Percentiles rank a stretch among this genome's conserved stretches.
Evolutionary conservation across 2,888 invertebrate species (phyloP).

Genomic region (Ditula angustiorana): DNA sequence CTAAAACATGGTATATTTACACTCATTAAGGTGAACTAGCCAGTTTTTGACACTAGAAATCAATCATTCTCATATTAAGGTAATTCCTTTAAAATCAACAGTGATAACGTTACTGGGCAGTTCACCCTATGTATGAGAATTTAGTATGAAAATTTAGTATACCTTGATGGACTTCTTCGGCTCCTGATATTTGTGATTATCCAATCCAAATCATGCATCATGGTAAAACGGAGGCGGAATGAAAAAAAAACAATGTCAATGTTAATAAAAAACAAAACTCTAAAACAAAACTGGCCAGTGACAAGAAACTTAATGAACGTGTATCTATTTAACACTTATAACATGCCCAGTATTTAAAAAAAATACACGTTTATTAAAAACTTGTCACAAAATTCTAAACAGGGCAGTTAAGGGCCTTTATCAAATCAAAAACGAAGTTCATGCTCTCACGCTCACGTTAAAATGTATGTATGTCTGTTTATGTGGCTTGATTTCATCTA

Average conservation of each 20-base stretch:
- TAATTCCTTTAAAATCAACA: no score
- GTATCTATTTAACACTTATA: no score
- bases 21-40: not conserved
- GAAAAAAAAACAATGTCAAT: slow-evolving; percentile 51
- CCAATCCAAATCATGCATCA: slow-evolving; percentile 57
- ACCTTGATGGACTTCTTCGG: slow-evolving; percentile 82
- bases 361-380: not conserved
- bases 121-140: slow-evolving; percentile 18
- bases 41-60: no score
- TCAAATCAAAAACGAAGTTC: not conserved
- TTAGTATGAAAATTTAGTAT: slow-evolving; percentile 48
- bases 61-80: no score
- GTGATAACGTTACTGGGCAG: no score
- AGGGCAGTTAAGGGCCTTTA: not conserved
- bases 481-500: no score
- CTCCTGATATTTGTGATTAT: slow-evolving; percentile 62
- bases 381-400: not conserved
- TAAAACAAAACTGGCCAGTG: slow-evolving; percentile 7
- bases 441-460: not conserved
- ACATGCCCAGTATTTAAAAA: no score
- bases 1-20: not conserved
- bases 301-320: not conserved
- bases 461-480: no score
- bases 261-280: slow-evolving; percentile 33
- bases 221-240: slow-evolving; percentile 64